phyloP scores from a whole-genome alignment of 2,113 vertebrate species.

The Cygnus buccinator region DNA sequence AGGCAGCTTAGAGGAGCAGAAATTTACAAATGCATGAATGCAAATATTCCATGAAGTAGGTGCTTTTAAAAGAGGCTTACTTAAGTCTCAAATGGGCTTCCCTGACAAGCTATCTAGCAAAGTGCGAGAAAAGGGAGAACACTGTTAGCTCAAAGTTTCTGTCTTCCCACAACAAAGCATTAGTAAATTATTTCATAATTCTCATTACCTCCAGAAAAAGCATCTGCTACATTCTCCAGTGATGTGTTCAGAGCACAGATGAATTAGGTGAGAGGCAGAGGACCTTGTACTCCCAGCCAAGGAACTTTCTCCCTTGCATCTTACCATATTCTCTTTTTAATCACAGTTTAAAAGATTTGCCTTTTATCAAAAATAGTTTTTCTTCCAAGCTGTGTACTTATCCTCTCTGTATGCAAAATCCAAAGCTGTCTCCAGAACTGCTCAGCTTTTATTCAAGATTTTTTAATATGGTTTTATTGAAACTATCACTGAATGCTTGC shows the following conservation, averaged over 20 bases:
- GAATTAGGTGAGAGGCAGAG: not conserved
- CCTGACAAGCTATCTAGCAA: not conserved
- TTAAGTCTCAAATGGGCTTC: not conserved
- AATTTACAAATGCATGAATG: not conserved
- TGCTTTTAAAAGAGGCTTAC: not conserved
- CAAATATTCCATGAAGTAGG: not conserved
- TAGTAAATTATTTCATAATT: not conserved
- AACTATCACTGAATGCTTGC: not conserved
- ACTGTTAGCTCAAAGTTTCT: not conserved
- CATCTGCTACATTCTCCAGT: not conserved
- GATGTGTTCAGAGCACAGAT: not conserved
- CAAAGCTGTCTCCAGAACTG: not conserved
- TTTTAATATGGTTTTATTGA: not conserved
- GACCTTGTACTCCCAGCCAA: not conserved
- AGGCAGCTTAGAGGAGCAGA: not conserved
- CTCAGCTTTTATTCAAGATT: not conserved
- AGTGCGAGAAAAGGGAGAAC: not conserved
- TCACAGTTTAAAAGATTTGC: not conserved
- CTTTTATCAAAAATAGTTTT: fast-evolving
- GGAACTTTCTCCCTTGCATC: not conserved
- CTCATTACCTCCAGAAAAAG: not conserved
- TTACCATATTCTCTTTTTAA: not conserved
- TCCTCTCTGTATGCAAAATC: not conserved
- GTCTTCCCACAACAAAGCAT: not conserved
- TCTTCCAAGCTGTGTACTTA: not conserved